Evolutionary conservation across 2,113 vertebrate genomes (phyloP).

Genomic region (Spea multiplicata): DNA sequence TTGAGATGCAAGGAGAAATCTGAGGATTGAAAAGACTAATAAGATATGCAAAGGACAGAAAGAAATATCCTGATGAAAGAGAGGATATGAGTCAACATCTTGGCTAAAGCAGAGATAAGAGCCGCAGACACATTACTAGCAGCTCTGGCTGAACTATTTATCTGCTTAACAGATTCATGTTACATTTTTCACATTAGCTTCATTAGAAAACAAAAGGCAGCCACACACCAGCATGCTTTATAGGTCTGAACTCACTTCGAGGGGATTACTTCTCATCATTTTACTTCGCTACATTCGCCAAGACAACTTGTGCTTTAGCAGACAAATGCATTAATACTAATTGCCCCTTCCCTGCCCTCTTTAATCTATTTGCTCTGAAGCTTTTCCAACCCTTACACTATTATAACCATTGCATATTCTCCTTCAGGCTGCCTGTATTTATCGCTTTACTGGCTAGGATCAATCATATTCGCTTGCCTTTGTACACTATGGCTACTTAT

Average conservation of each 20-base stretch:
- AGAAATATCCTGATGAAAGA: neutral
- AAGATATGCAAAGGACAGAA: neutral
- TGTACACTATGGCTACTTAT: constrained; percentile 18
- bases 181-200: constrained; percentile 17
- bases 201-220: constrained; percentile 15
- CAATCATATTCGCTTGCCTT: constrained; percentile 21
- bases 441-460: constrained; percentile 20
- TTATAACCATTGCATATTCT: constrained; percentile 4
- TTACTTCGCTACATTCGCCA: neutral
- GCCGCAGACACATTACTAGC: neutral
- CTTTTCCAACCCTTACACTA: constrained; percentile 11
- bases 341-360: neutral
- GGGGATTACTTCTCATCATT: constrained; percentile 16
- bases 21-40: no score
- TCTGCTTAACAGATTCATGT: constrained; percentile 9
- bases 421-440: neutral
- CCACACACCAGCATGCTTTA: neutral
- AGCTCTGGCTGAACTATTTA: constrained; percentile 8
- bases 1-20: no score
- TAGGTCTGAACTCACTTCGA: neutral
- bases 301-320: neutral
- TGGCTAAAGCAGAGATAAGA: neutral
- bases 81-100: neutral
- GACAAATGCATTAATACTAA: constrained; percentile 22
- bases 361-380: constrained; percentile 7